phyloP scores from a whole-genome alignment of 2,113 vertebrate species.

The Heteronetta atricapilla region DNA sequence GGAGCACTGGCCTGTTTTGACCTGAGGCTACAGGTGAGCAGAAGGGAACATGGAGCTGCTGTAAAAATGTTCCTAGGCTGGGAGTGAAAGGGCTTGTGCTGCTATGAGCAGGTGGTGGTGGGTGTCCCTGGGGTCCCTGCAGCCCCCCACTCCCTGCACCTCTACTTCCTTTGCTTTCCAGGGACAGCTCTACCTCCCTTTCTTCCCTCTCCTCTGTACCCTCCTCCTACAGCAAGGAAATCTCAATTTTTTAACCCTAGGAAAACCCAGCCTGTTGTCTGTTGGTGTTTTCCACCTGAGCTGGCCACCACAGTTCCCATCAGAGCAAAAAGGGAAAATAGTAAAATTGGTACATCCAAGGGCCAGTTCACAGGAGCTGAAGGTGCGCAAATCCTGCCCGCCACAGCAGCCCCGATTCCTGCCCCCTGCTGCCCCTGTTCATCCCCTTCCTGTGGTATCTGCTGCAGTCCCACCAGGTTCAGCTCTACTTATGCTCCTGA shows the following conservation, averaged over 20 bases:
- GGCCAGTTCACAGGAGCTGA: neutral
- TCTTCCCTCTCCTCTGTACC: neutral
- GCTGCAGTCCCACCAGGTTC: neutral
- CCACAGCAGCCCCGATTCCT: neutral
- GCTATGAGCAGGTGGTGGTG: neutral
- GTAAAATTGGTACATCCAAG: neutral
- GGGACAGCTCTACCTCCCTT: neutral
- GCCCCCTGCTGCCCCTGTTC: rapidly evolving
- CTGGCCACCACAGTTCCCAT: rapidly evolving
- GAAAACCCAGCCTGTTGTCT: neutral
- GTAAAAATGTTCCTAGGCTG: neutral
- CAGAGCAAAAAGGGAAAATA: neutral
- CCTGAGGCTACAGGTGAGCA: neutral
- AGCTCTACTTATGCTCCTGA: neutral
- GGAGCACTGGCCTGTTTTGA: neutral
- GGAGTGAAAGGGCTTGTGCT: neutral
- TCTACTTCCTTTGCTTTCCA: neutral
- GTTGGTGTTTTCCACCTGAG: neutral
- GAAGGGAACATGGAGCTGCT: rapidly evolving
- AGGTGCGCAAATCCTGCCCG: neutral
- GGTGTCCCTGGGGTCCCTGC: neutral
- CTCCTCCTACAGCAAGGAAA: neutral
- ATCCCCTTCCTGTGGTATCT: neutral
- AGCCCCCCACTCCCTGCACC: too few species aligned
- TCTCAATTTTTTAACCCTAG: neutral